Conservation (phyloP, 2,797 vertebrate species). For the Esox lucius region DNA sequence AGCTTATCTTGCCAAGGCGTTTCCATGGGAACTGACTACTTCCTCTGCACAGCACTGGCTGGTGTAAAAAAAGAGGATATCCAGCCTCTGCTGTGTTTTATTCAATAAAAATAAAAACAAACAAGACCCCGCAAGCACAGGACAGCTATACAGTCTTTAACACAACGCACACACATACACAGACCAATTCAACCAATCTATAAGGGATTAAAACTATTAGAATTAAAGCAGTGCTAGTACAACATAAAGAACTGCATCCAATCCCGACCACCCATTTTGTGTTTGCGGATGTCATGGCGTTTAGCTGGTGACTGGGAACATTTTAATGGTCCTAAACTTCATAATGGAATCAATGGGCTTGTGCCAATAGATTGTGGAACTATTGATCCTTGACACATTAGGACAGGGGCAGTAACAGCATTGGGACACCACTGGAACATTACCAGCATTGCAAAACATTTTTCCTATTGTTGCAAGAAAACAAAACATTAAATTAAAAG, state of each 20-base stretch:
- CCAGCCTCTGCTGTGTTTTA: background rate
- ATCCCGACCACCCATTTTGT: constrained; percentile 12
- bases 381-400: constrained; percentile 15
- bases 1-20: constrained; percentile 62
- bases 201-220: background rate
- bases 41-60: constrained; percentile 47
- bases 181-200: background rate
- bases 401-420: constrained; percentile 1
- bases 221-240: constrained; percentile 2
- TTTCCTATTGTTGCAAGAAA: no score
- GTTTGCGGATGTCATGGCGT: constrained; percentile 17
- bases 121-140: background rate
- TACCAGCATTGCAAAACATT: no score
- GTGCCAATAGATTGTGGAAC: constrained; percentile 20
- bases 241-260: constrained; percentile 6
- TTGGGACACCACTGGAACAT: background rate
- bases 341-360: constrained; percentile 31
- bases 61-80: constrained; percentile 32
- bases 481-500: no score
- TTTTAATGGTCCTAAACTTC: constrained; percentile 26
- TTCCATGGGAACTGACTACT: constrained; percentile 73
- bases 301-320: constrained; percentile 19
- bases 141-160: background rate
- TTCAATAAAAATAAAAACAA: constrained; percentile 10
- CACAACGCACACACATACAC: background rate